These are phyloP conservation scores for Lonchura striata DNA, from an alignment of 2,113 vertebrate species.

Conservation along the genomic window DNA sequence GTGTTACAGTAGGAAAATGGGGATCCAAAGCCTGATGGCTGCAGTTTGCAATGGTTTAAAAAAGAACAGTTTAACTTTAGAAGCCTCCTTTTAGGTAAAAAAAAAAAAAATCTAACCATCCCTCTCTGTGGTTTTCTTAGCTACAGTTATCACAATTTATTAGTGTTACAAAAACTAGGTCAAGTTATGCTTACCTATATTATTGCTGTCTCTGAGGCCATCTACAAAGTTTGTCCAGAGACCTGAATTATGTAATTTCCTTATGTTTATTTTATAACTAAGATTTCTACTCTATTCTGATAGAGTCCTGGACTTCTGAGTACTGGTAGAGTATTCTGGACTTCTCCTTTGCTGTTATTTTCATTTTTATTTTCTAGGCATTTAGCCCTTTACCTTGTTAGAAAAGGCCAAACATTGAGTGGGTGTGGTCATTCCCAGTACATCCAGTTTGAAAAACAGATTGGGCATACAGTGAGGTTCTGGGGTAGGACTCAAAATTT, in stretches of 20 bases:
- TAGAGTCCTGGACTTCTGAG: no score
- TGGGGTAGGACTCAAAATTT: not conserved
- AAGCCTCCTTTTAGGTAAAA: not conserved
- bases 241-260: not conserved
- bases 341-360: not conserved
- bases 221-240: not conserved
- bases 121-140: not conserved
- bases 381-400: not conserved
- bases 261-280: not conserved
- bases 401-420: not conserved
- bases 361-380: not conserved
- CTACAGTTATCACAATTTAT: not conserved
- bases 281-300: not conserved
- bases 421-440: not conserved
- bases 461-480: not conserved
- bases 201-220: not conserved
- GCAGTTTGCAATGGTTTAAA: not conserved
- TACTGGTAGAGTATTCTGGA: no score
- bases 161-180: not conserved
- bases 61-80: not conserved
- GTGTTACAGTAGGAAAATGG: not conserved
- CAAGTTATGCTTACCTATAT: not conserved
- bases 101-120: not conserved
- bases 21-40: not conserved
- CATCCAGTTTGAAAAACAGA: not conserved